phyloP scores from a whole-genome alignment of 2,113 vertebrate genomes.

The Eublepharis macularius region DNA sequence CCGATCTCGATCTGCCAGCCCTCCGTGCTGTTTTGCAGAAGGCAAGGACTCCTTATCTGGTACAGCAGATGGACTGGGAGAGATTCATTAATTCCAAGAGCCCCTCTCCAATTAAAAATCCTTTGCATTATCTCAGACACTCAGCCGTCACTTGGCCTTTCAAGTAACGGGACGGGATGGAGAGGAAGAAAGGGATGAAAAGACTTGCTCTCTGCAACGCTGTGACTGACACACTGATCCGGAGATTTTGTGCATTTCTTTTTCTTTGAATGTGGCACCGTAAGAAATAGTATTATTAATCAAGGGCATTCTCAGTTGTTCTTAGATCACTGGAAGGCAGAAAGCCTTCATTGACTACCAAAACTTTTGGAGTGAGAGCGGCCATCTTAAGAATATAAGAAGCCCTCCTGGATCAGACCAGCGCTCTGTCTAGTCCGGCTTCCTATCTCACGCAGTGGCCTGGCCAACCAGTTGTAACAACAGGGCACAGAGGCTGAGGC shows the following conservation, averaged over 20 bases:
- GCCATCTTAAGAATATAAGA: too few relatives aligned
- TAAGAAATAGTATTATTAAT: not conserved
- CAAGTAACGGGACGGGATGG: not conserved
- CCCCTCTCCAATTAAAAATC: not conserved
- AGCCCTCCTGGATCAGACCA: too few relatives aligned
- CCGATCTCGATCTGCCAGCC: not conserved
- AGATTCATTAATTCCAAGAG: not conserved
- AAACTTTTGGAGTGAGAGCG: too few relatives aligned
- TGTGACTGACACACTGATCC: not conserved
- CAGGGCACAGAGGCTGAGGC: too few relatives aligned
- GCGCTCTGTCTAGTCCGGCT: too few relatives aligned
- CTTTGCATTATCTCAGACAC: not conserved
- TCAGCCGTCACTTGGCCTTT: not conserved
- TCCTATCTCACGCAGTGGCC: too few relatives aligned
- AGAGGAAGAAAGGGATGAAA: not conserved
- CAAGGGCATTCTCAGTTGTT: too few relatives aligned
- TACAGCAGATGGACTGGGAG: not conserved
- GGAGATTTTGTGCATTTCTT: too few relatives aligned
- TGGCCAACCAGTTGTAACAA: too few relatives aligned
- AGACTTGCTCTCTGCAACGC: too few relatives aligned
- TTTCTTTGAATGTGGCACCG: not conserved
- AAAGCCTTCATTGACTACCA: too few relatives aligned
- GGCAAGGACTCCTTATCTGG: not conserved
- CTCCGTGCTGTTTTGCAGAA: not conserved
- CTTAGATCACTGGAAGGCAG: too few relatives aligned